Evolutionary conservation across 2,113 vertebrate species (phyloP).

Genomic region (Dipodomys spectabilis): DNA sequence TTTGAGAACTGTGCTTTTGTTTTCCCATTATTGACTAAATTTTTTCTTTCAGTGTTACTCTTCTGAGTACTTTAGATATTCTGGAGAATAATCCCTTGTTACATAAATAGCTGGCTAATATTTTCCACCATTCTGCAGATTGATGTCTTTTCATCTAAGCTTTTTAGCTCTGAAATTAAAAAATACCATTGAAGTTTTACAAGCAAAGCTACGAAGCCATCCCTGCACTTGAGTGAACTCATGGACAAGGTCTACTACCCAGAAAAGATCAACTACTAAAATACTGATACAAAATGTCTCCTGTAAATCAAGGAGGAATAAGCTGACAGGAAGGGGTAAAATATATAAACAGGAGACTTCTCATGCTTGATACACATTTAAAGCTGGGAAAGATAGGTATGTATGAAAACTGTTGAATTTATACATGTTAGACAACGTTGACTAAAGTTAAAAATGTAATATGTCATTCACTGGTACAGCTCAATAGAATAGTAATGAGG

Average conservation of each 20-base stretch:
- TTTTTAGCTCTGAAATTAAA: neutral
- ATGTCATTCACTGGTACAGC: neutral
- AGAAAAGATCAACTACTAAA: neutral
- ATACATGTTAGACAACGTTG: neutral
- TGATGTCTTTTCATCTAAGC: neutral
- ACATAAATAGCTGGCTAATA: too few relatives aligned
- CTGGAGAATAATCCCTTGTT: neutral
- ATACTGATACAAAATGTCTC: neutral
- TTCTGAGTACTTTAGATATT: neutral
- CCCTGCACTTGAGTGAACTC: neutral
- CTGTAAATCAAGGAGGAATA: neutral
- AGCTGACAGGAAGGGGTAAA: neutral
- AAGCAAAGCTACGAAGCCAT: neutral
- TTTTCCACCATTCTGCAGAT: fast-evolving
- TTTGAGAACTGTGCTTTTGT: neutral
- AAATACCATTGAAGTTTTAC: neutral
- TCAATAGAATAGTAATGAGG: neutral
- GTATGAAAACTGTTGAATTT: neutral
- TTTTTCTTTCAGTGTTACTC: neutral
- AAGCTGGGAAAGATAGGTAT: neutral
- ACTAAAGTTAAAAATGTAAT: neutral
- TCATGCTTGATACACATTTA: neutral
- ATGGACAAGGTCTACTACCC: neutral
- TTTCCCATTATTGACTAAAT: neutral
- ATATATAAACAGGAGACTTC: neutral